Conservation (phyloP, 2,888 invertebrate genomes). For the Isotomurus palustris region DNA sequence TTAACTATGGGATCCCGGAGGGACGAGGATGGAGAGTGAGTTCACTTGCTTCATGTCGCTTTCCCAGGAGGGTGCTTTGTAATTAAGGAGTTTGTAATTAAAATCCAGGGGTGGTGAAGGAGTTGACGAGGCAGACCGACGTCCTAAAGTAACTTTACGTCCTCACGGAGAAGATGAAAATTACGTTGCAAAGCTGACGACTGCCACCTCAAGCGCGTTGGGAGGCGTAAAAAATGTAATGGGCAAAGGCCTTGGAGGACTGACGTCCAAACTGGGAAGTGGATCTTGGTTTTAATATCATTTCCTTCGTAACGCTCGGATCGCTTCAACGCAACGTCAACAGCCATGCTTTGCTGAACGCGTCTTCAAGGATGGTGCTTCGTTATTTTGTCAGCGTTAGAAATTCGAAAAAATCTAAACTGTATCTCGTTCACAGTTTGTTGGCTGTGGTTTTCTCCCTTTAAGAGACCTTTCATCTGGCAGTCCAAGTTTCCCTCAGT, state of each 20-base stretch:
- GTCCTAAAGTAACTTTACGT: constrained; percentile 60
- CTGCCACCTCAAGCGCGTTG: constrained; percentile 77
- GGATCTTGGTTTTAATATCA: constrained; percentile 47
- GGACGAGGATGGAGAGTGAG: constrained; percentile 43
- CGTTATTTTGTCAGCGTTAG: too few species aligned
- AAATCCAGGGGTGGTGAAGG: constrained; percentile 53
- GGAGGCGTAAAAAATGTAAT: constrained; percentile 84
- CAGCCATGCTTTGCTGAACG: too few species aligned
- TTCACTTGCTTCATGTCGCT: not conserved
- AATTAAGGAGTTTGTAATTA: not conserved
- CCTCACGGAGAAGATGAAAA: constrained; percentile 65
- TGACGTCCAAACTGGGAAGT: constrained; percentile 81
- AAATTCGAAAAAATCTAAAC: too few species aligned
- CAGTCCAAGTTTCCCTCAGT: too few species aligned
- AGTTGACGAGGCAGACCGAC: constrained; percentile 56
- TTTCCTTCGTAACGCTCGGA: too few species aligned
- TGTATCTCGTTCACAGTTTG: too few species aligned
- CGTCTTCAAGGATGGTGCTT: too few species aligned
- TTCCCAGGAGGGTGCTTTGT: not conserved
- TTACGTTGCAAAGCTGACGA: constrained; percentile 68
- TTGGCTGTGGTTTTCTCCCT: too few species aligned
- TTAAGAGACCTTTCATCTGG: too few species aligned
- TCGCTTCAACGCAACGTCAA: too few species aligned
- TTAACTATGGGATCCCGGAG: constrained; percentile 54
- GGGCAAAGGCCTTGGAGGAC: constrained; percentile 83